A percentile compares a stretch with the other conserved stretches of the same genome.
Evolutionary conservation across 2,113 vertebrate genomes (phyloP).

Genomic region (Bostrychus sinensis): DNA sequence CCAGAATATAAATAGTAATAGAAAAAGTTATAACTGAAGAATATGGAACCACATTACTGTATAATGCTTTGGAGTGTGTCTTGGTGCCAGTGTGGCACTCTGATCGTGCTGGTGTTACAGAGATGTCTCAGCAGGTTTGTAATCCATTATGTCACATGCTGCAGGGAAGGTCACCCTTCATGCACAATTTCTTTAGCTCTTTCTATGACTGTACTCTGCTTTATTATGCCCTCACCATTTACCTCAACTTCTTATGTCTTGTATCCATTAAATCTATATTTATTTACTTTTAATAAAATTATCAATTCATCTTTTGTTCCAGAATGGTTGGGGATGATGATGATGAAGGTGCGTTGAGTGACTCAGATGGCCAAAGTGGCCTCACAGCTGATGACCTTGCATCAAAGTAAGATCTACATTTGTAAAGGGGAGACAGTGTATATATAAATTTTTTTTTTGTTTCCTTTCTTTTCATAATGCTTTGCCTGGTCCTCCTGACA

Average conservation of each 20-base stretch:
- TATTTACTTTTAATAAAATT: neutral
- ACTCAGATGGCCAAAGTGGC: slow-evolving; percentile 84
- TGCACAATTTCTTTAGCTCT: slow-evolving; percentile 24
- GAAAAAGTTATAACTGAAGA: too few relatives aligned
- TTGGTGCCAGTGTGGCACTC: neutral
- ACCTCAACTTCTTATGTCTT: neutral
- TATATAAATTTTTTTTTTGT: neutral
- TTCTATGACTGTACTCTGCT: neutral
- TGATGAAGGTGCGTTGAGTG: slow-evolving; percentile 90
- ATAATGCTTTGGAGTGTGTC: neutral
- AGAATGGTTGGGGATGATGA: slow-evolving; percentile 92
- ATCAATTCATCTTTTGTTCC: slow-evolving; percentile 13
- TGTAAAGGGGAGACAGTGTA: neutral
- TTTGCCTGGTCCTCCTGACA: too few relatives aligned
- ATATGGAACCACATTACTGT: too few relatives aligned
- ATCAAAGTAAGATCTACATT: slow-evolving; percentile 86
- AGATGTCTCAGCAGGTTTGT: slow-evolving; percentile 29
- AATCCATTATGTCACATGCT: slow-evolving; percentile 50
- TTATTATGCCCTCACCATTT: neutral
- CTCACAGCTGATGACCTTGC: slow-evolving; percentile 86
- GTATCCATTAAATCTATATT: neutral
- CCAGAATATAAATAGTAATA: too few relatives aligned
- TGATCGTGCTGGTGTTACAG: slow-evolving; percentile 1
- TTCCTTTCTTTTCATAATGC: too few relatives aligned
- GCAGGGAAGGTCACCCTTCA: slow-evolving; percentile 55